Conservation (phyloP, 2,113 vertebrate species). For the Trichomycterus rosablanca region DNA sequence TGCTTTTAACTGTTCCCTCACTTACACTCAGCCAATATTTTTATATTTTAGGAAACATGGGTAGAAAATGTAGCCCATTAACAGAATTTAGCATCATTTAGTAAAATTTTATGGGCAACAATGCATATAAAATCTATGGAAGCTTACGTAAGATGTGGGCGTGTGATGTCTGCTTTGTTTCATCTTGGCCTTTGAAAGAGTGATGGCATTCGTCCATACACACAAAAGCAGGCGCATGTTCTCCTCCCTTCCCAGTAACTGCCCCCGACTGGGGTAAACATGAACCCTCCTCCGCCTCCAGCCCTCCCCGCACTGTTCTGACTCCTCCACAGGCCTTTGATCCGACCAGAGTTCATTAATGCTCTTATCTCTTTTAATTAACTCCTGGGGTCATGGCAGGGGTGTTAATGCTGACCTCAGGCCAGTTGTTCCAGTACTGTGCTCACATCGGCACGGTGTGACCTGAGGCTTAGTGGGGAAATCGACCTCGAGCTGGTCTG, state of each 20-base stretch:
- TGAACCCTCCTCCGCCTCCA: conserved; percentile 18
- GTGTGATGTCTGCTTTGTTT: not conserved
- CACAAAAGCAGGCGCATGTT: conserved; percentile 40
- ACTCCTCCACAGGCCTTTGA: conserved; percentile 40
- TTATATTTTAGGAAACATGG: too few species aligned
- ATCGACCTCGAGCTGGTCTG: conserved; percentile 5
- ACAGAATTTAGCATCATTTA: too few species aligned
- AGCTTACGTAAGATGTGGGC: not conserved
- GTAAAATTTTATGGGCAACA: too few species aligned
- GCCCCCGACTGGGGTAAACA: conserved; percentile 44
- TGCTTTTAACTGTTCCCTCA: too few species aligned
- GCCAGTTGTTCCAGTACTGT: conserved; percentile 36
- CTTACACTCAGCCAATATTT: too few species aligned
- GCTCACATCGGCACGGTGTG: conserved; percentile 18
- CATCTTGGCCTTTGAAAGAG: conserved; percentile 1
- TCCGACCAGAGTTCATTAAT: conserved; percentile 46
- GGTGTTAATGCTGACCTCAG: conserved; percentile 33
- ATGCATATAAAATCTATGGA: too few species aligned
- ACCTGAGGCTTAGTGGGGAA: conserved; percentile 7
- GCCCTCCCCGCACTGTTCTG: conserved; percentile 24
- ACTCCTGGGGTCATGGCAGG: conserved; percentile 42
- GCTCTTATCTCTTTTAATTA: conserved; percentile 54
- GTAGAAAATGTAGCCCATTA: too few species aligned
- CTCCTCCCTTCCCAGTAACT: conserved; percentile 40
- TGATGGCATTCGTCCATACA: conserved; percentile 29